phyloP scores from a whole-genome alignment of 64 coral and sea anemone genomes.

The Acropora tenuis region DNA sequence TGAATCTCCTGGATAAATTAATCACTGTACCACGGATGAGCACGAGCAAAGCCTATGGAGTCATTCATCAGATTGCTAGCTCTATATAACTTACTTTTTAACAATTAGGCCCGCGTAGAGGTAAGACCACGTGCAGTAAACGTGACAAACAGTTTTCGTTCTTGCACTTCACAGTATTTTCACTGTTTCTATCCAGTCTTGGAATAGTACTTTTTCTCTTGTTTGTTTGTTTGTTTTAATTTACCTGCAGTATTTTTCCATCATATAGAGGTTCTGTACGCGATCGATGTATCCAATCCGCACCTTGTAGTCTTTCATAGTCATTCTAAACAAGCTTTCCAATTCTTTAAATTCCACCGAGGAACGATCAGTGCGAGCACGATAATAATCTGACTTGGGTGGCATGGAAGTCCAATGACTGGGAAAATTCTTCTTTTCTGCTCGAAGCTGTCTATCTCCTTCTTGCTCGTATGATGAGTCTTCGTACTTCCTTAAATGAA shows the following conservation, averaged over 20 bases:
- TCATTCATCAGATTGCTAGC: no score
- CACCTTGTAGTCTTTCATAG: conserved; percentile 34
- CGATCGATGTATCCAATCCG: conserved; percentile 39
- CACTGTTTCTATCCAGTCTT: no score
- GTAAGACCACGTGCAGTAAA: no score
- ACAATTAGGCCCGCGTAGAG: no score
- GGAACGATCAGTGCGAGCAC: background rate
- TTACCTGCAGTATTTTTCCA: conserved; percentile 81
- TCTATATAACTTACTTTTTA: no score
- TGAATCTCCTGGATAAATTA: no score
- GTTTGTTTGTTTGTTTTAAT: no score
- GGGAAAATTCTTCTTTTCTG: background rate
- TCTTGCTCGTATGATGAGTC: background rate
- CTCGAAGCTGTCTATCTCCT: background rate
- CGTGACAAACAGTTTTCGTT: no score
- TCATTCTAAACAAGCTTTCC: conserved; percentile 33
- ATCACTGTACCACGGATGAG: no score
- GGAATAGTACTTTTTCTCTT: no score
- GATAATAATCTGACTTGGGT: conserved; percentile 36
- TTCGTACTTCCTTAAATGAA: background rate
- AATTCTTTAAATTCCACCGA: conserved; percentile 69
- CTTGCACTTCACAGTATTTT: no score
- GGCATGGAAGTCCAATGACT: conserved; percentile 56
- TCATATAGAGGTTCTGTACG: conserved; percentile 76
- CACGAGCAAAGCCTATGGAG: no score